Evolutionary conservation across 2,113 vertebrate genomes (phyloP).

Genomic region (Gymnobelideus leadbeateri): DNA sequence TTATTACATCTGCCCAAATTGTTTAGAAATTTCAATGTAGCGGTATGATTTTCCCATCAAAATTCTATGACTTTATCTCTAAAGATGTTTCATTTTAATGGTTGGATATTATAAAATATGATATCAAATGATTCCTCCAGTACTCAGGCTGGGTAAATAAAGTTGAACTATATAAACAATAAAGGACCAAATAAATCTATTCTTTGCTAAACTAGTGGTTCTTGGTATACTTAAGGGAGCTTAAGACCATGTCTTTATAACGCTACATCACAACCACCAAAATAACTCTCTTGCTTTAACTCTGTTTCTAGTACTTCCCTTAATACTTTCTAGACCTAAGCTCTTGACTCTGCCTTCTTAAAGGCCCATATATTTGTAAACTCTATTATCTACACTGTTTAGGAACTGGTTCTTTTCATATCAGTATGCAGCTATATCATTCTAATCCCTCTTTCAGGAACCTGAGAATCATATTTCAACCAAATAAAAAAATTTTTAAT

Average conservation of each 20-base stretch:
- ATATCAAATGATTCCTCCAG: background rate
- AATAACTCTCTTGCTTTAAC: background rate
- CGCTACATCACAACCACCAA: background rate
- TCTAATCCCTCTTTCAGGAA: background rate
- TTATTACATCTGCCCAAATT: slow-evolving; percentile 42
- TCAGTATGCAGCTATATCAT: background rate
- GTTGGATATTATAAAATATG: background rate
- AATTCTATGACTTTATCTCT: background rate
- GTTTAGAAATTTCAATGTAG: slow-evolving; percentile 5
- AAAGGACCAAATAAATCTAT: background rate
- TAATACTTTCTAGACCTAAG: background rate
- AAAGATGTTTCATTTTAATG: background rate
- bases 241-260: no score
- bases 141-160: background rate
- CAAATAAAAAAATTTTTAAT: background rate
- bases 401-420: background rate
- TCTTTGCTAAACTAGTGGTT: background rate
- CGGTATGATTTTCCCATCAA: background rate
- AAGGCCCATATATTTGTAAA: background rate
- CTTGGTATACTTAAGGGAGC: no score
- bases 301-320: background rate
- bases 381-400: background rate
- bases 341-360: background rate
- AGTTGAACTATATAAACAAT: background rate
- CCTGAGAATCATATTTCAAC: background rate